Evolutionary conservation across 2,888 invertebrate genomes (phyloP).

Genomic region (Hyppa rectilinea): DNA sequence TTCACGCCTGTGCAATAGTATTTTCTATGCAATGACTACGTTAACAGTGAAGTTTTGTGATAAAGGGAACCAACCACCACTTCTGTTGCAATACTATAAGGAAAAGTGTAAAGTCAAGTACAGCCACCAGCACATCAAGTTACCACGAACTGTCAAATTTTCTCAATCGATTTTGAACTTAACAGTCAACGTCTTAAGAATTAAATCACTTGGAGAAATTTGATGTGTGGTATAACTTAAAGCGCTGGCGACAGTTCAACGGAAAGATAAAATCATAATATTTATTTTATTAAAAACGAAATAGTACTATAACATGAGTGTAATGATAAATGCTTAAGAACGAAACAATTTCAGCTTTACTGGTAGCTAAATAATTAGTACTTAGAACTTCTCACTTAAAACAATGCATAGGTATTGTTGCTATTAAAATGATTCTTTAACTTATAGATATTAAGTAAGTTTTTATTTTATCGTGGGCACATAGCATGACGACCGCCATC

Average conservation of each 20-base stretch:
- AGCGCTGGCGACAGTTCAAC: too few relatives aligned
- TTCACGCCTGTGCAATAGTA: neutral
- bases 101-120: neutral
- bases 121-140: too few relatives aligned
- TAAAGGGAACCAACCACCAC: neutral
- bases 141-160: too few relatives aligned
- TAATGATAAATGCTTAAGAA: neutral
- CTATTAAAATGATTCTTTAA: neutral
- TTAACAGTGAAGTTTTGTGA: neutral
- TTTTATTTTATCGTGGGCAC: constrained; percentile 93
- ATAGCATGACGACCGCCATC: constrained; percentile 97
- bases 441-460: neutral
- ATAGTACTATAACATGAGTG: neutral
- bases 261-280: neutral
- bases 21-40: neutral
- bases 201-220: too few relatives aligned
- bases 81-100: too few relatives aligned
- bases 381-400: neutral
- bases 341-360: neutral
- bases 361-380: neutral
- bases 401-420: neutral
- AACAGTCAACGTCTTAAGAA: too few relatives aligned
- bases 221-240: too few relatives aligned
- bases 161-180: too few relatives aligned
- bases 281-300: constrained; percentile 17